Evolutionary conservation across 2,888 invertebrate genomes (phyloP), one percentile per base, ranked within the genome.

Genomic region (Oxyscelio sp.): DNA sequence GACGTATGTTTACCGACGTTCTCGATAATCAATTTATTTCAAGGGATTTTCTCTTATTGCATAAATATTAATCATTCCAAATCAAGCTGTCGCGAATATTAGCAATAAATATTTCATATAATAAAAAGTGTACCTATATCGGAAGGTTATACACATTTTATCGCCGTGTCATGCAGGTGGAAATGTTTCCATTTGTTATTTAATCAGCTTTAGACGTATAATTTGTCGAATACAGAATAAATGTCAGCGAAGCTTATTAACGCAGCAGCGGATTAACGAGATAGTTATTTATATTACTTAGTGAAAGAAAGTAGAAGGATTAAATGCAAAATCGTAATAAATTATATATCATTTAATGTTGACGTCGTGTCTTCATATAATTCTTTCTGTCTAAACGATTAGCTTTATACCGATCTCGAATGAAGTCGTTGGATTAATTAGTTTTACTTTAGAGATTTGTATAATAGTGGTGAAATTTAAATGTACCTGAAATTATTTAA

Each of bases 41-140:
- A 34, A 19, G 38, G 50, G 21, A 50, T 38, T n/a, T 50, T 19
- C 21, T 6, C 13, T 13, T 13, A 6, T 48, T 24, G 8, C 9
- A 34, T 66, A 66, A 52, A 66, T 52, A 52, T 52, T 22, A 38
- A 66, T 52, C 22, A 52, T 17, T 66, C 11, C 38, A 17, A n/a
- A 24, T 52, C 40, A 54, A 68, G 21, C 54, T 54, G 68, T 68
- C 54, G 24, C 9, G 4, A 17, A 8, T n/a, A 17, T 15, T 38
- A 4, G 15, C 50, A 27, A 52, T 52, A 66, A 52, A 66, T 52
- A 66, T 50, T 54, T 15, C 38, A 19, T n/a, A n/a, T n/a, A n/a
- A n/a, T n/a, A 5, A 9, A 52, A 66, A 66, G 38, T 22, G 38
- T 50, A 24, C 40, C 15, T 34, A 0, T 24, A 24, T 4, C 24